phyloP scores from a whole-genome alignment of 2,113 vertebrate species.

The Syngnathus typhle region DNA sequence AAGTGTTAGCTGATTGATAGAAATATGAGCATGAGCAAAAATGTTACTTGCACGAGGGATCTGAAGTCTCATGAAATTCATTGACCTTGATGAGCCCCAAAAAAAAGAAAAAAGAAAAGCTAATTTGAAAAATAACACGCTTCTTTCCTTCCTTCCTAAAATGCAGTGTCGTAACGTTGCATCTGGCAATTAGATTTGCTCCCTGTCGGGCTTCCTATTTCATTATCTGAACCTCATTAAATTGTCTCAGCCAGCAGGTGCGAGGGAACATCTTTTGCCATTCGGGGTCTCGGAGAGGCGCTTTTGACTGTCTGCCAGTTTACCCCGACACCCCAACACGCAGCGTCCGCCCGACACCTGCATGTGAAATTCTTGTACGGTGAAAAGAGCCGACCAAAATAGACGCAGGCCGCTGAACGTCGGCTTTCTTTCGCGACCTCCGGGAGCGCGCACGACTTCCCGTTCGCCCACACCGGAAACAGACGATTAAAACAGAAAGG shows the following conservation, averaged over 20 bases:
- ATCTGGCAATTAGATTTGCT: too few species aligned
- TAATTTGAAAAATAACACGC: too few species aligned
- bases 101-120: too few species aligned
- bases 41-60: too few species aligned
- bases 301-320: conserved; percentile 46
- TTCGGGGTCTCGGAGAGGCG: conserved; percentile 32
- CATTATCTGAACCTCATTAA: neutral
- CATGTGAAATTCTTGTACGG: conserved; percentile 8
- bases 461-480: conserved; percentile 65
- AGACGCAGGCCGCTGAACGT: conserved; percentile 36
- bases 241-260: conserved; percentile 1
- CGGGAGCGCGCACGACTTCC: conserved; percentile 67
- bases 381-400: conserved; percentile 1
- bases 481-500: conserved; percentile 78
- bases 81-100: too few species aligned
- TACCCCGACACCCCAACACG: conserved; percentile 30
- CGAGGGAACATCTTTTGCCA: neutral
- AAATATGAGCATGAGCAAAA: too few species aligned
- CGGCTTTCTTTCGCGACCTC: conserved; percentile 70
- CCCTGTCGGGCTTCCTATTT: too few species aligned
- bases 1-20: too few species aligned
- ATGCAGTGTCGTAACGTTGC: too few species aligned
- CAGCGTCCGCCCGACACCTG: conserved; percentile 1
- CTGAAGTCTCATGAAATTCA: too few species aligned
- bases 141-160: too few species aligned